phyloP scores from a whole-genome alignment of 2,113 vertebrate species.

The Myotis yumanensis region DNA sequence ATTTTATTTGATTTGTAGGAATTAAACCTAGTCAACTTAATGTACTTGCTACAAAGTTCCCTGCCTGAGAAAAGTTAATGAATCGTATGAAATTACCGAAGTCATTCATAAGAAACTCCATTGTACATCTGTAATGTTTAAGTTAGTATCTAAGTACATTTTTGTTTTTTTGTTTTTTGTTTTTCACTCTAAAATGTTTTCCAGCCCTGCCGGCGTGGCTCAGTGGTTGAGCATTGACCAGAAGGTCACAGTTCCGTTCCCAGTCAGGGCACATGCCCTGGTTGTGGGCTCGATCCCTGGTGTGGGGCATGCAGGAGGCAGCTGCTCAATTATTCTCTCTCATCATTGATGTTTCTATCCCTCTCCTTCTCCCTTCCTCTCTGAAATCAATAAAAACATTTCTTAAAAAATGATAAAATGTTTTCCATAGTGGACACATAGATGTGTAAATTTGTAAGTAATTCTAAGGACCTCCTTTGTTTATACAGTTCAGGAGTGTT shows the following conservation, averaged over 20 bases:
- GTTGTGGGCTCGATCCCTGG: too few relatives aligned
- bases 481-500: not conserved
- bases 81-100: conserved; percentile 32
- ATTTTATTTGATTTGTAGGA: not conserved
- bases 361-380: too few relatives aligned
- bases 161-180: not conserved
- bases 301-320: too few relatives aligned
- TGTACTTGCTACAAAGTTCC: not conserved
- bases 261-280: too few relatives aligned
- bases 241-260: too few relatives aligned
- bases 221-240: too few relatives aligned
- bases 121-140: not conserved
- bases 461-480: not conserved
- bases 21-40: not conserved
- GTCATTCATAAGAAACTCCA: not conserved
- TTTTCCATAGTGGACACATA: not conserved
- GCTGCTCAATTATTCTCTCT: too few relatives aligned
- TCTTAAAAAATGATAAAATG: not conserved
- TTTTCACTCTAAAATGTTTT: conserved; percentile 22
- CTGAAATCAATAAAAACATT: too few relatives aligned
- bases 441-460: not conserved
- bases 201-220: too few relatives aligned
- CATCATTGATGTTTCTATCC: too few relatives aligned
- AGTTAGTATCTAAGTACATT: not conserved
- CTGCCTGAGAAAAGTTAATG: conserved; percentile 15